Conservation (phyloP, 2,113 vertebrate genomes). For the Microcebus jonahi region DNA sequence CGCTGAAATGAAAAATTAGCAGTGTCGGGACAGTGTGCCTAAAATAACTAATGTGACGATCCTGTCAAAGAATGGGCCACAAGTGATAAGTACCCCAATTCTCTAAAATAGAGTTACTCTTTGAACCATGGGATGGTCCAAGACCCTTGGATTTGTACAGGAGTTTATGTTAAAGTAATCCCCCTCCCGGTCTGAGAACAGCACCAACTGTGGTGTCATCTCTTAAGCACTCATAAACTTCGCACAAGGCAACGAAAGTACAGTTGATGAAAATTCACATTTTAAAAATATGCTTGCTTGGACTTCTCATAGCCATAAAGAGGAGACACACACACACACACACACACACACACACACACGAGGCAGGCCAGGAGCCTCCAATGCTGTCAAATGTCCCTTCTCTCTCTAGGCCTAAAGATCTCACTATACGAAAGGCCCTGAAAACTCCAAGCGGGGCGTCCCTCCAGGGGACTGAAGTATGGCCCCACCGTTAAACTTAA, state of each 20-base stretch:
- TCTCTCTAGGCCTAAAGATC: background rate
- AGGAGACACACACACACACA: background rate
- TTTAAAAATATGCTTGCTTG: background rate
- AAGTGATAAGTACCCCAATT: background rate
- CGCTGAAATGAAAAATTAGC: background rate
- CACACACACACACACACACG: background rate
- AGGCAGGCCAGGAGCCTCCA: background rate
- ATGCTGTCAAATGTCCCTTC: too few relatives aligned
- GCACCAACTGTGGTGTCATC: background rate
- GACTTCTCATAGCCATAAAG: background rate
- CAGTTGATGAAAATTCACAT: background rate
- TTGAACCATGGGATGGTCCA: background rate
- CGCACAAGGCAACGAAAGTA: background rate
- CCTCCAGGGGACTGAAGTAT: background rate
- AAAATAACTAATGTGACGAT: background rate
- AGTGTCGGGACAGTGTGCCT: fast-evolving
- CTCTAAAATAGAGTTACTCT: background rate
- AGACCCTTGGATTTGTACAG: background rate
- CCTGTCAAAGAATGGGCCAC: background rate
- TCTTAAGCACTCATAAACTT: background rate
- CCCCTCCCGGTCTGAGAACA: background rate
- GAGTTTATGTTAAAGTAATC: background rate
- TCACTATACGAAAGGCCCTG: background rate
- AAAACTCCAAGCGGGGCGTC: background rate
- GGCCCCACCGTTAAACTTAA: background rate